Conservation (phyloP, 2,888 invertebrate species). For the Mesorhabditis belari region DNA sequence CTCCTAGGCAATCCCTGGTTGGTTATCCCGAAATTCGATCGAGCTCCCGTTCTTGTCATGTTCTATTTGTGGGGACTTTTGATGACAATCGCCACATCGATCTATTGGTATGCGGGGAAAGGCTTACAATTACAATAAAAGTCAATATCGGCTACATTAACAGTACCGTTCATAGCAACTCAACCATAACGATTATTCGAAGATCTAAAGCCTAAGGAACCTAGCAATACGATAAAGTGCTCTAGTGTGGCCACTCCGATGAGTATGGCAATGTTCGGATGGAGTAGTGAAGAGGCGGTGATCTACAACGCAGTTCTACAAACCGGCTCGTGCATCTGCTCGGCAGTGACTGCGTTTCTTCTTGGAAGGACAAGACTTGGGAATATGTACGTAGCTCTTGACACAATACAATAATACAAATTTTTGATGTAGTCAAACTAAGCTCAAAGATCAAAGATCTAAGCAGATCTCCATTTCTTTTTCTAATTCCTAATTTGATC, state of each 20-base stretch:
- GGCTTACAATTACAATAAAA: conserved; percentile 37
- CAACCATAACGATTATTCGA: not conserved
- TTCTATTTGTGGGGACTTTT: conserved; percentile 31
- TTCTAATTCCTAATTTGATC: conserved; percentile 1
- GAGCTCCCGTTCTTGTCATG: conserved; percentile 24
- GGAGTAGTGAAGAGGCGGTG: conserved; percentile 28
- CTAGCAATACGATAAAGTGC: not conserved
- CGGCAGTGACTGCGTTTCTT: conserved; percentile 20
- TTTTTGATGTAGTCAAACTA: not conserved
- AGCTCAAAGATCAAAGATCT: too few species aligned
- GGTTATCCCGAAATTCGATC: conserved; percentile 27
- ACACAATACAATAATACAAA: not conserved
- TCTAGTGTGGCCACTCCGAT: conserved; percentile 30
- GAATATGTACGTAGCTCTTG: conserved; percentile 14
- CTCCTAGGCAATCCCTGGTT: conserved; percentile 10
- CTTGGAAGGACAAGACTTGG: conserved; percentile 27
- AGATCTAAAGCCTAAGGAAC: conserved; percentile 6
- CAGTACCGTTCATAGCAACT: not conserved
- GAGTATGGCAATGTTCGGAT: conserved; percentile 25
- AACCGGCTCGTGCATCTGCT: conserved; percentile 23
- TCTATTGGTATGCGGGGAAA: too few species aligned
- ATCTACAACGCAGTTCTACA: conserved; percentile 29
- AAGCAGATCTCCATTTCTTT: not conserved
- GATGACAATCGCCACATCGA: conserved; percentile 21
- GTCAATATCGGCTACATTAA: not conserved